Percentiles rank a stretch among this genome's conserved stretches.
Evolutionary conservation across 1,140 invertebrate species (phyloP).

Genomic region (Adelges cooleyi): DNA sequence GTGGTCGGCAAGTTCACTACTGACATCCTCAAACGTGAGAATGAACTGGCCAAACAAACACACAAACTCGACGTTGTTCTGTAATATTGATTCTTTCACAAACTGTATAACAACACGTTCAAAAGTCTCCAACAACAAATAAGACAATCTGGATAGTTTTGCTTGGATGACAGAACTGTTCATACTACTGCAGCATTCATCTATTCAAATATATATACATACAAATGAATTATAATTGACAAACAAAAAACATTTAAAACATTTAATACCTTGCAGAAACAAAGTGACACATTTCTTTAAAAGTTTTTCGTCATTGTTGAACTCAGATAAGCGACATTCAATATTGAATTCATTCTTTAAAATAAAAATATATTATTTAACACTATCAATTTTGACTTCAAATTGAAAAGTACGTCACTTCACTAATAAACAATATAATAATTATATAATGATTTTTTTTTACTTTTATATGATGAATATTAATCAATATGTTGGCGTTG

Average conservation of each 20-base stretch:
- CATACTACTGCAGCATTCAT: not conserved
- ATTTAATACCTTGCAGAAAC: not conserved
- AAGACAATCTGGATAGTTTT: slow-evolving; percentile 5
- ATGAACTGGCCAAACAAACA: slow-evolving; percentile 21
- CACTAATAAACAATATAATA: too few relatives aligned
- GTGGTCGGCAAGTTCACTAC: not conserved
- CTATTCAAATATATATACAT: not conserved
- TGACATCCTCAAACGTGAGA: not conserved
- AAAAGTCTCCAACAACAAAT: slow-evolving; percentile 14
- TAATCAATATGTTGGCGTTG: not conserved
- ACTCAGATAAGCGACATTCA: slow-evolving; percentile 7
- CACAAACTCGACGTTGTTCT: not conserved
- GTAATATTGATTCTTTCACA: not conserved
- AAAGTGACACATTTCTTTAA: slow-evolving; percentile 3
- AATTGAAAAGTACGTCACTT: too few relatives aligned
- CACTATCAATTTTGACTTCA: too few relatives aligned
- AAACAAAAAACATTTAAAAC: not conserved
- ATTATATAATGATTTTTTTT: too few relatives aligned
- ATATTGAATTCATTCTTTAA: slow-evolving; percentile 8
- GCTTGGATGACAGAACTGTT: not conserved
- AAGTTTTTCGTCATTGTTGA: not conserved
- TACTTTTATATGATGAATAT: slow-evolving; percentile 8
- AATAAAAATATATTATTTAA: not conserved
- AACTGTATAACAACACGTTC: slow-evolving; percentile 7
- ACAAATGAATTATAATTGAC: not conserved